Evolutionary conservation across 2,113 vertebrate genomes (phyloP).

Genomic region (Corythaeola cristata): DNA sequence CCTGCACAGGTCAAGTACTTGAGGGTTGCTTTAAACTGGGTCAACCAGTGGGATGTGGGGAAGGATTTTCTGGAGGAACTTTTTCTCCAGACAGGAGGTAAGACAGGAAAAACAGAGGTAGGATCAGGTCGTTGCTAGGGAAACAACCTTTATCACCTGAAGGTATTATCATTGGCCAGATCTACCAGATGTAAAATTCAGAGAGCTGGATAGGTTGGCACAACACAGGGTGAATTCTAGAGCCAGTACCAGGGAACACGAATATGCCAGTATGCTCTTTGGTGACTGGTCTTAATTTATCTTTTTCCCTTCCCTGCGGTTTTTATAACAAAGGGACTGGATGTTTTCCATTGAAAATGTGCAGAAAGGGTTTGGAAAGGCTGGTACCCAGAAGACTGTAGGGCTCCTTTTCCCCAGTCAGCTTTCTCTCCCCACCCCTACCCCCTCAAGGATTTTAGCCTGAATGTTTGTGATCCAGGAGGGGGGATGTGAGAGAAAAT

Average conservation of each 20-base stretch:
- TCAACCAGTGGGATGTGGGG: neutral
- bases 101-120: neutral
- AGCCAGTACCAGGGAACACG: neutral
- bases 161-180: neutral
- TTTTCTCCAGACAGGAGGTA: neutral
- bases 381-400: neutral
- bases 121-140: neutral
- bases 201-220: neutral
- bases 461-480: neutral
- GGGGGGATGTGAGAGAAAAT: neutral
- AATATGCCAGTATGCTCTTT: neutral
- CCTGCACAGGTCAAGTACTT: neutral
- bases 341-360: neutral
- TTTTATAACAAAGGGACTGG: neutral
- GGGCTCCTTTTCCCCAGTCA: neutral
- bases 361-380: neutral
- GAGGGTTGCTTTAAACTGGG: neutral
- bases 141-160: neutral
- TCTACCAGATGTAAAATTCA: neutral
- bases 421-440: neutral
- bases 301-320: neutral
- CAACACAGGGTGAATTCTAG: neutral
- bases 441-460: neutral
- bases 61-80: neutral
- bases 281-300: neutral